Evolutionary conservation across 1,140 invertebrate species (phyloP), one percentile per base, ranked within the genome.

Genomic region (Gyrodactylus bullatarudis): DNA sequence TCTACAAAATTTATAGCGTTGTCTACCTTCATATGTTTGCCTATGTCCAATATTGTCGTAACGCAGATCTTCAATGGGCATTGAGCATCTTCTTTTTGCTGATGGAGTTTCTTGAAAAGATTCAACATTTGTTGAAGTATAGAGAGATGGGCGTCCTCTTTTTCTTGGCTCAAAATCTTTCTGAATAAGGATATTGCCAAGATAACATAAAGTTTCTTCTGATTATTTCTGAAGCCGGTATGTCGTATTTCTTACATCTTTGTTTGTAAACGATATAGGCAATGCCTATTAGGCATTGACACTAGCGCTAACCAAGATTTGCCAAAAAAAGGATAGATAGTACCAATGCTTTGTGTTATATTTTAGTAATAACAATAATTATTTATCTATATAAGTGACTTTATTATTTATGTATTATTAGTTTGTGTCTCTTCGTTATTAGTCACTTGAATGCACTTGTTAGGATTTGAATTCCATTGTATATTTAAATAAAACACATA

Each of bases 281-380:
- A n/a, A n/a, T n/a, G n/a, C n/a, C n/a, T n/a, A n/a, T n/a, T n/a
- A n/a, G n/a, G 74, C 73, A 73, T 78, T 77, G 19, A 74, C 74
- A 26, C 76, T 68, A 21, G 74, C 68, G 68, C 77, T 25, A 69
- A 75, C 76, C n/a, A 76, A 20, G 26, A 75, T 25, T 68, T 76
- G 76, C 23, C 26, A 75, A 72, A 77, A 75, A 68, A 77, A 74
- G 68, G 70, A 24, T 26, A 76, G 71, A 74, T 77, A 76, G 75
- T 76, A n/a, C n/a, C n/a, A n/a, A n/a, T n/a, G n/a, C n/a, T n/a
- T n/a, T n/a, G n/a, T n/a, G n/a, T n/a, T n/a, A n/a, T n/a, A n/a
- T n/a, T n/a, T n/a, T n/a, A n/a, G n/a, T n/a, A n/a, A n/a, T n/a
- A n/a, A n/a, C n/a, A n/a, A n/a, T n/a, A n/a, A n/a, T n/a, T n/a